These are phyloP conservation scores for Salminus brasiliensis DNA, from an alignment of 2,113 vertebrate genomes.

Conservation along the genomic window DNA sequence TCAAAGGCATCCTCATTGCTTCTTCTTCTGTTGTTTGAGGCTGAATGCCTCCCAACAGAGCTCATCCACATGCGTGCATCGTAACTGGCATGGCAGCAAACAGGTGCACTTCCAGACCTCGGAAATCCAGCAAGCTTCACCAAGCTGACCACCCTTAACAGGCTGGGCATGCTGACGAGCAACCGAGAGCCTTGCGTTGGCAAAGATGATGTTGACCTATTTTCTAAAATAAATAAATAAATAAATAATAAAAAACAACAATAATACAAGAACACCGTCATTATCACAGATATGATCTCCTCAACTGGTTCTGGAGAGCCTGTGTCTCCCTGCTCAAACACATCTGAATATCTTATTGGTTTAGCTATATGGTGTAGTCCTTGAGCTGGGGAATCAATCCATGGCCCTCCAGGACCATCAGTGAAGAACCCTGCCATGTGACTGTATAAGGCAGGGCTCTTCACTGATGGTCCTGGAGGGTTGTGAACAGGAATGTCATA, in stretches of 20 bases:
- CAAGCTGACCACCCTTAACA: conserved; percentile 47
- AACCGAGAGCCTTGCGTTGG: background rate
- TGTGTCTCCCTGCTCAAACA: no score
- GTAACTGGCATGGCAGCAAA: conserved; percentile 55
- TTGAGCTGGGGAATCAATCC: no score
- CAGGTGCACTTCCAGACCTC: background rate
- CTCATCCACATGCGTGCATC: conserved; percentile 21
- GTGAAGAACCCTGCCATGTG: no score
- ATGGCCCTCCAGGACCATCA: no score
- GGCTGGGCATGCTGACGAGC: conserved; percentile 54
- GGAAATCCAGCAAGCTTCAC: conserved; percentile 36
- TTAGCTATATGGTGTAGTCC: no score
- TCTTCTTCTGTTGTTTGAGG: conserved; percentile 37
- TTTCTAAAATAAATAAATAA: background rate
- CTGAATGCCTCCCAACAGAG: conserved; percentile 15
- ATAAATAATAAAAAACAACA: background rate
- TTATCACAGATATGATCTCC: no score
- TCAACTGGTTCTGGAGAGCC: no score
- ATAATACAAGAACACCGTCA: no score
- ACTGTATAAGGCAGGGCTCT: no score
- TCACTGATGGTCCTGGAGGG: no score
- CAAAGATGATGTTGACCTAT: background rate
- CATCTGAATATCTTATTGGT: no score
- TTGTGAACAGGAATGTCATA: no score
- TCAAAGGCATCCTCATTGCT: conserved; percentile 42